Base-by-base conservation (phyloP, 2,888 invertebrate species). In the Agrochola macilenta region DNA sequence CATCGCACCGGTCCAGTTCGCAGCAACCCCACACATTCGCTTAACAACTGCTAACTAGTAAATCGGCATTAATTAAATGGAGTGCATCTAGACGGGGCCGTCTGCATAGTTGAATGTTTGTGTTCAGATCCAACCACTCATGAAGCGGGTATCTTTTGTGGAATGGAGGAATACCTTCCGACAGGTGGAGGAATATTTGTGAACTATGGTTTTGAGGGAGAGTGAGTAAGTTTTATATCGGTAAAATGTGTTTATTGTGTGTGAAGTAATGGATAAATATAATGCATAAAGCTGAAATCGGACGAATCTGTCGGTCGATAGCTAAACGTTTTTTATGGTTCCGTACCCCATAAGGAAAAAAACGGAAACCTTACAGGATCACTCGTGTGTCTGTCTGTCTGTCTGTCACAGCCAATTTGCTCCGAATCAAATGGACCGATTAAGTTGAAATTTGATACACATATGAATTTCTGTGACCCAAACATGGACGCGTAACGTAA, bases 51-150 rank as follows among this genome's bases (percentile, higher is more conserved):
- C 85, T 90, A 90, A 91, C 90, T 88, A 88, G 86, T 90, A 89
- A 90, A 92, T 91, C 90, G 90, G 88, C 88, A 90, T 91, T 93
- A 93, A 93, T 93, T 93, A 93, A 93, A 93, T 90, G 92, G 90
- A 91, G 91, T 87, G 91, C 92, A 89, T 71, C 85, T 86, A 87
- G 89, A 76, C 82, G 80, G 74, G 82, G 80, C 90, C 88, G 93
- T 93, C 93, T 93, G 91, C 93, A 93, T 93, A 93, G 93, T 93
- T 93, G 81, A 77, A 81, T 91, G 91, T 93, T 93, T 92, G 93
- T 91, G 91, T 91, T 90, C 88, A 85, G 89, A 88, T 84, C 87
- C 83, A 83, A 90, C 89, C 89, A 91, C 92, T 91, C 90, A 89
- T 79, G 85, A 83, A 74, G 60, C 60, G 69, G 83, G 79, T 85